Evolutionary conservation across 1,140 invertebrate genomes (phyloP), one percentile per base, ranked within the genome.

Genomic region (Drosophila parvula): DNA sequence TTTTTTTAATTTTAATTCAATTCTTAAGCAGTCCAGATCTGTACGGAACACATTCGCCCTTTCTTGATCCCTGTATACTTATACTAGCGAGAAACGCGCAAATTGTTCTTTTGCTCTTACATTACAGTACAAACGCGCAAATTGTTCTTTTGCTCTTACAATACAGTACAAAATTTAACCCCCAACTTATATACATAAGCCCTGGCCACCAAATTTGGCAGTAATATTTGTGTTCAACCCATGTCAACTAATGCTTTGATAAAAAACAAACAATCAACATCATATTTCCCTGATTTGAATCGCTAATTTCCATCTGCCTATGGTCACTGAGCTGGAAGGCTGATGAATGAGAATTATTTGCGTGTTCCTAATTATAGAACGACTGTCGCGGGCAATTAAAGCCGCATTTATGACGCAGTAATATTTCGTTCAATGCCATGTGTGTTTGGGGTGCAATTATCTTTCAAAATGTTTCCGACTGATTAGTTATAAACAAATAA

Each of bases 351-450:
- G 64, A 70, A 71, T 22, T 59, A 59, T 58, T 71, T 71, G 65
- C 68, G 68, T 70, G 68, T 70, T 70, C 22, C 44, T 70, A 71
- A 71, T 71, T 71, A 41, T 41, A 40, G 14, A 59, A 34, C 27
- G 22, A 12, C 16, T 27, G 63, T 16, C 34, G 27, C 47, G 4
- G 27, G 10, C 61, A 65, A 69, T 65, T 53, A 69, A 69, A 32
- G 32, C 50, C 43, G 7, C 68, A 70, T 70, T 36, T 41, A 41
- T 58, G 50, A 48, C 51, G 30, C 67, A 34, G 18, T 11, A 5
- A 30, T 51, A 34, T 36, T 64, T 64, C 0, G 27, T 18, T 44
- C 61, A 69, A 43, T 69, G 65, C 38, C 62, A 53, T 44, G 10
- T 27, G 14, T n/a, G 28, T n/a, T 30, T 10, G 32, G 18, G 8